Evolutionary conservation across 2,888 invertebrate genomes (phyloP).

Genomic region (Elgonia sp.): DNA sequence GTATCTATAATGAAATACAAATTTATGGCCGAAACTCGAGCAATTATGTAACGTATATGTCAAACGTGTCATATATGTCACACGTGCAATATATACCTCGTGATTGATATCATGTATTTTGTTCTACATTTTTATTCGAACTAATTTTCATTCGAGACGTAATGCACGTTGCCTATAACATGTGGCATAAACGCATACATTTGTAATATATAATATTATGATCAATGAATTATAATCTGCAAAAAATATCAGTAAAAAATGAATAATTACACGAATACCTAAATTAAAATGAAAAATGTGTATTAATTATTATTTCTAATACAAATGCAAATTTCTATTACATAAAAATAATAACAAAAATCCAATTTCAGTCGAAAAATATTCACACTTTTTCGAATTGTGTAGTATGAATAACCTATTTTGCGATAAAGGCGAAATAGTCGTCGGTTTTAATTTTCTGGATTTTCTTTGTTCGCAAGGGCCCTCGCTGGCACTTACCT

Average conservation of each 20-base stretch:
- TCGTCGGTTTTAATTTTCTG: conserved; percentile 61
- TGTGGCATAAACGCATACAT: too few relatives aligned
- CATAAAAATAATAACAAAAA: too few relatives aligned
- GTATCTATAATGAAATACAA: conserved; percentile 42
- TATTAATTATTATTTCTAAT: too few relatives aligned
- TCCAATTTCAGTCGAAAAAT: conserved; percentile 32
- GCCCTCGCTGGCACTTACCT: conserved; percentile 37
- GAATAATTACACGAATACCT: too few relatives aligned
- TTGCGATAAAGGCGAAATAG: conserved; percentile 49
- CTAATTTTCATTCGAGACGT: conserved; percentile 25
- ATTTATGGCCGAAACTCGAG: conserved; percentile 41
- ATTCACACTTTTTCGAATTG: conserved; percentile 48
- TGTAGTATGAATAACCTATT: conserved; percentile 52
- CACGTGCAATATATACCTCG: conserved; percentile 21
- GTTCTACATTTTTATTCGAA: conserved; percentile 34
- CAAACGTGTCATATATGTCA: conserved; percentile 10
- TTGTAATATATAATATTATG: not conserved
- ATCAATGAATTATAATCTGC: too few relatives aligned
- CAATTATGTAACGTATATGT: conserved; percentile 43
- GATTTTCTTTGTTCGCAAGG: conserved; percentile 2
- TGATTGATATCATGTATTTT: conserved; percentile 25
- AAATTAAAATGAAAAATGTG: too few relatives aligned
- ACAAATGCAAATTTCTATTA: too few relatives aligned
- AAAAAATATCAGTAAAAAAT: too few relatives aligned
- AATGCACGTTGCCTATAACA: too few relatives aligned